phyloP scores from a whole-genome alignment of 30 jellyfish, hydroid and myxozoan genomes.

The Aurelia sp. region DNA sequence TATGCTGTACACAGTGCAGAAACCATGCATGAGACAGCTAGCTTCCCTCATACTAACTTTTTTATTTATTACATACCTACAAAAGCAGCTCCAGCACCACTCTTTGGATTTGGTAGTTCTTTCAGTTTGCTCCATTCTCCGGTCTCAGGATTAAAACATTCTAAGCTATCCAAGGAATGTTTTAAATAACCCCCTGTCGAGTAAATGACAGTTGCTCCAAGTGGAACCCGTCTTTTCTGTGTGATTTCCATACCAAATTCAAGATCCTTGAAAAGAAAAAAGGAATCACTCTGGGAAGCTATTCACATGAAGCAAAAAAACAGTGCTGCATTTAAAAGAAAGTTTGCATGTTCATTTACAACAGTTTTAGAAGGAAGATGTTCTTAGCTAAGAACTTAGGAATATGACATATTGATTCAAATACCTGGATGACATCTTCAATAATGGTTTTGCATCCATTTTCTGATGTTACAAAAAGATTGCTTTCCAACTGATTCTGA shows the following conservation, averaged over 20 bases:
- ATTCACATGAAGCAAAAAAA: too few species aligned
- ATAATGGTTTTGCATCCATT: constrained; percentile 39
- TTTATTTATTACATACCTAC: constrained; percentile 66
- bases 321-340: too few species aligned
- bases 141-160: constrained; percentile 81
- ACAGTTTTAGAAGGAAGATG: too few species aligned
- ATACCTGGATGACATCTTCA: constrained; percentile 72
- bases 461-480: constrained; percentile 59
- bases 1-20: too few species aligned
- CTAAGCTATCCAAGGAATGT: constrained; percentile 70
- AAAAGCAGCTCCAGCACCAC: constrained; percentile 98
- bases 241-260: constrained; percentile 44
- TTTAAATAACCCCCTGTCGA: constrained; percentile 95
- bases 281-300: too few species aligned
- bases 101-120: constrained; percentile 84
- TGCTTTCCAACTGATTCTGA: constrained; percentile 58
- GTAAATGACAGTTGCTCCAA: constrained; percentile 80
- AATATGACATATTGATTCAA: too few species aligned
- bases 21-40: too few species aligned
- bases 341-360: too few species aligned
- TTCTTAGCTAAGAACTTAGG: too few species aligned
- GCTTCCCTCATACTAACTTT: too few species aligned
- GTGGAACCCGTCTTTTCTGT: constrained; percentile 78
- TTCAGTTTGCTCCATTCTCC: constrained; percentile 78
- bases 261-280: constrained; percentile 31